A percentile compares a stretch with the other conserved stretches of the same genome.
Conservation (phyloP, 1,140 invertebrate genomes). For the Drosophila quadrilineata region DNA sequence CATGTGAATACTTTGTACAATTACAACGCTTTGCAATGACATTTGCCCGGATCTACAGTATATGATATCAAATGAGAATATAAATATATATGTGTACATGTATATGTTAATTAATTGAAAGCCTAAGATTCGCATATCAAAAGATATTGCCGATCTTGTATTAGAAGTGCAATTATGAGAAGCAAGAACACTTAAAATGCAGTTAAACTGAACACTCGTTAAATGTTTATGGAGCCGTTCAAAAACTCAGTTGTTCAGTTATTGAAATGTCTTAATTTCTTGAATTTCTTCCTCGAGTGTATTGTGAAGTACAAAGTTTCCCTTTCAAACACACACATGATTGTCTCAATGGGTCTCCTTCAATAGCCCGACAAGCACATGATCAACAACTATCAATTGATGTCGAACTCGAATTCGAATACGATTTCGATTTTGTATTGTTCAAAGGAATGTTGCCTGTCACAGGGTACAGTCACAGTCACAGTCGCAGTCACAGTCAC, state of each 20-base stretch:
- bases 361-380: too few species aligned
- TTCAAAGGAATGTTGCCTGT: conserved; percentile 25
- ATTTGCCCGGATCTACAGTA: conserved; percentile 26
- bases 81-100: not conserved
- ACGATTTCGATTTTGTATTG: conserved; percentile 13
- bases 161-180: not conserved
- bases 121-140: not conserved
- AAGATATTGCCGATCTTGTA: not conserved
- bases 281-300: not conserved
- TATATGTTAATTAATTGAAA: not conserved
- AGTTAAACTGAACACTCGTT: not conserved
- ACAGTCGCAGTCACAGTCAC: not conserved
- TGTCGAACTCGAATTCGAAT: too few species aligned
- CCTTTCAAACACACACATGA: conserved; percentile 5
- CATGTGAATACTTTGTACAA: conserved; percentile 47
- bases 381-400: too few species aligned
- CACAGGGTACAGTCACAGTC: not conserved
- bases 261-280: conserved; percentile 5
- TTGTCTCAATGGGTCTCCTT: too few species aligned
- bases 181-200: not conserved
- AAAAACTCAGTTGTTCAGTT: not conserved
- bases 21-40: conserved; percentile 30
- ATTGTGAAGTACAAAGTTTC: conserved; percentile 1
- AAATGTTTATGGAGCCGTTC: not conserved
- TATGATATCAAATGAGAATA: not conserved